Evolutionary conservation across 30 jellyfish, hydroid and myxozoan species (phyloP), one percentile per base, ranked within the genome.

Genomic region (Cassiopea xamachana): DNA sequence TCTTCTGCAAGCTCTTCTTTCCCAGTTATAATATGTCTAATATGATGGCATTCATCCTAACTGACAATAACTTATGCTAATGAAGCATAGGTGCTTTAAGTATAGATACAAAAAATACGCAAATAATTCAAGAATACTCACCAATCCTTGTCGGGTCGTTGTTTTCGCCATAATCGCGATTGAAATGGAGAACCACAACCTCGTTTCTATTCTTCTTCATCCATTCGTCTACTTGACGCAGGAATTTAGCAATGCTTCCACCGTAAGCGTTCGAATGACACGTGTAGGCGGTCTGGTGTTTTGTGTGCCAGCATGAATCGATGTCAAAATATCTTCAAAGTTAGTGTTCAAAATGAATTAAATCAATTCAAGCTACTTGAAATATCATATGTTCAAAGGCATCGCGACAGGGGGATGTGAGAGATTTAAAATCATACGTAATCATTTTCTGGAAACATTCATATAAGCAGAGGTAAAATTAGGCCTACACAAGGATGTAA

Each of bases 251-350:
- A 7, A 93, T 89, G 7, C 97, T 45, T 16, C 98, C 98, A 1
- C 93, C 98, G 75, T 87, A 93, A 1, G 98, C 98, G 9, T 78
- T 92, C 61, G 68, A 43, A 73, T 93, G 97, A 79, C 98, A 93
- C 13, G 95, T 85, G 87, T 96, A 93, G 2, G 98, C 87, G 12
- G 88, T 60, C 49, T 84, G 58, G 69, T 73, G 69, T 43, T 68
- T 39, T 19, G 71, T 73, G 9, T 93, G 90, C 98, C 97, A 93
- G 70, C 98, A 93, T 16, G 92, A 69, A 84, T 93, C 98, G 62
- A 93, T 88, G 87, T 91, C 97, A 84, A 91, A 91, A 58, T 83
- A 91, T 48, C 90, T 82, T 48, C 69, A 27, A 82, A 58, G 47
- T 15, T 59, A 58, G 15, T 2, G 7, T 10, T 60, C 10, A 43